These are phyloP conservation scores for Rhagonycha lutea DNA, from an alignment of 2,888 invertebrate genomes.

Conservation along the genomic window DNA sequence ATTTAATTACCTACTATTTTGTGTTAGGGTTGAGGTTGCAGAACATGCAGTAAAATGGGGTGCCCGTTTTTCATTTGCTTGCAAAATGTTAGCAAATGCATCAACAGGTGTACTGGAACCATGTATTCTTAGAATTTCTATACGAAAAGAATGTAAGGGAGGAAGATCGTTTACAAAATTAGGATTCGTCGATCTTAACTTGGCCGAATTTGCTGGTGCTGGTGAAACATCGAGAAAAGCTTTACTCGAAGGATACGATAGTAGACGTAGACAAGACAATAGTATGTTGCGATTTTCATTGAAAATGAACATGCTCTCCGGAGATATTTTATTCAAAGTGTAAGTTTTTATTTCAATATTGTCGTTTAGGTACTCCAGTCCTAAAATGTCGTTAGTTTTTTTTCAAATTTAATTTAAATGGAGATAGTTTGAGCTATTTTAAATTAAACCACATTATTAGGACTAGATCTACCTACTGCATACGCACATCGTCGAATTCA, in stretches of 20 bases:
- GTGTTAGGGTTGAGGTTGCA: constrained; percentile 85
- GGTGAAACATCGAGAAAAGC: constrained; percentile 85
- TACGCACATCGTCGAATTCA: too few relatives aligned
- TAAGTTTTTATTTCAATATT: constrained; percentile 59
- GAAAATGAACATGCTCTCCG: constrained; percentile 91
- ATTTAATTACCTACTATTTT: constrained; percentile 31
- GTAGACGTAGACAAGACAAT: constrained; percentile 91
- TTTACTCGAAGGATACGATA: constrained; percentile 94
- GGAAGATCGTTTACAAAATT: constrained; percentile 92
- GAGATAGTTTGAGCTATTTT: too few relatives aligned
- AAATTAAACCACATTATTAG: background rate
- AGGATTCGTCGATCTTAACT: constrained; percentile 96
- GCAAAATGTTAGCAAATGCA: constrained; percentile 96
- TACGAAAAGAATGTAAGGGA: constrained; percentile 87
- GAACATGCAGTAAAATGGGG: constrained; percentile 95
- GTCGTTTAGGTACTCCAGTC: too few relatives aligned
- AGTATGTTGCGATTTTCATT: constrained; percentile 91
- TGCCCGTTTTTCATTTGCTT: constrained; percentile 87
- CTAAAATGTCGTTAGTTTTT: background rate
- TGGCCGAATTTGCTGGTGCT: constrained; percentile 95
- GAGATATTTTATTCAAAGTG: constrained; percentile 98
- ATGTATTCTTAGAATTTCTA: constrained; percentile 90
- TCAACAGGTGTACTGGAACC: constrained; percentile 93
- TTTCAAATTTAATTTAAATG: background rate
- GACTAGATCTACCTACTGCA: too few relatives aligned